These are phyloP conservation scores for Paedocypris sp. DNA, from an alignment of 2,113 vertebrate genomes.

Conservation along the genomic window DNA sequence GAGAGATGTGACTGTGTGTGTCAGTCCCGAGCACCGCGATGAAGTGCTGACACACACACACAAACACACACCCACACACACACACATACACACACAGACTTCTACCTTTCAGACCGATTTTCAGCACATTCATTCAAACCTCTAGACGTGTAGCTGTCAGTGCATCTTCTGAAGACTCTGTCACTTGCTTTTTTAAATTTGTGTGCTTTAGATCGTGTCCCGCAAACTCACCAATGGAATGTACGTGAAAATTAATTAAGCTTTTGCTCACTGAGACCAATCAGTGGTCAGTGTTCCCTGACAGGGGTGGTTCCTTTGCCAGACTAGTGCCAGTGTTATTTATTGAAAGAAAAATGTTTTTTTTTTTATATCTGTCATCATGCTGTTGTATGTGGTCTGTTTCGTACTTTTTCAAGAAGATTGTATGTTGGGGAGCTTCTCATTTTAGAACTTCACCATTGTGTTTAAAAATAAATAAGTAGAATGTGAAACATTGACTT, in stretches of 20 bases:
- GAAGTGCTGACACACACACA: constrained; percentile 42
- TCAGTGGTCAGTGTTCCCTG: background rate
- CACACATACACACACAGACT: background rate
- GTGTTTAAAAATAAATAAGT: too few species aligned
- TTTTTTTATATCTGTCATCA: constrained; percentile 10
- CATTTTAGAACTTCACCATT: too few species aligned
- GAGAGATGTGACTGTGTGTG: constrained; percentile 86
- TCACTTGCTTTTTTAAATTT: background rate
- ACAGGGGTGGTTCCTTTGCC: background rate
- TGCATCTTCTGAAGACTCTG: background rate
- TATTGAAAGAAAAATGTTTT: constrained; percentile 1
- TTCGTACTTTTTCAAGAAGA: too few species aligned
- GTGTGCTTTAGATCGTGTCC: background rate
- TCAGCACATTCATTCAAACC: too few species aligned
- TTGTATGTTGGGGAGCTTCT: too few species aligned
- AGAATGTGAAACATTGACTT: too few species aligned
- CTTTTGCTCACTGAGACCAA: background rate
- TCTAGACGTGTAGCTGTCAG: too few species aligned
- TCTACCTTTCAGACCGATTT: background rate
- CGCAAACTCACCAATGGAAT: background rate
- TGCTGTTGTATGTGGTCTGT: background rate
- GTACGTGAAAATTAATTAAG: constrained; percentile 5
- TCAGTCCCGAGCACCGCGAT: constrained; percentile 81
- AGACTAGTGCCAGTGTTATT: constrained; percentile 1
- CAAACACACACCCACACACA: background rate